A percentile compares a stretch with the other conserved stretches of the same genome.
phyloP scores from a whole-genome alignment of 2,113 vertebrate species.

The Dromaius novaehollandiae region DNA sequence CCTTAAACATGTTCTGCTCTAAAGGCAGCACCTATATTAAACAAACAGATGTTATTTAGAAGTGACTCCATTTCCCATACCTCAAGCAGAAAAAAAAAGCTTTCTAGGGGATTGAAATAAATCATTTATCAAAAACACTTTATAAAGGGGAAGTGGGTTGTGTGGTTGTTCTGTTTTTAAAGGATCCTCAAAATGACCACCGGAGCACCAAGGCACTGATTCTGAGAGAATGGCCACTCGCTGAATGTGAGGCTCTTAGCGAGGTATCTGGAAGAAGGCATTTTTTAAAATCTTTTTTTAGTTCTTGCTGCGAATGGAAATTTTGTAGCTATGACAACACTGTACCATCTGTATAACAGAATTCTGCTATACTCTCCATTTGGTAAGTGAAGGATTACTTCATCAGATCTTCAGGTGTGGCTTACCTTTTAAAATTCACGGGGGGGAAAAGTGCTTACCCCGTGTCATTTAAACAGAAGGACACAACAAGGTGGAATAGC shows the following conservation, averaged over 20 bases:
- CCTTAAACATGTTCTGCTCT: not conserved
- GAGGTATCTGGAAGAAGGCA: not conserved
- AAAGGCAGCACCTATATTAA: not conserved
- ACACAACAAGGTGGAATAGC: not conserved
- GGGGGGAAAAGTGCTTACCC: rapidly evolving
- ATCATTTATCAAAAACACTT: not conserved
- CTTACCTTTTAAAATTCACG: not conserved
- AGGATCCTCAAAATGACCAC: not conserved
- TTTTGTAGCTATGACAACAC: not conserved
- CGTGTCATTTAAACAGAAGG: not conserved
- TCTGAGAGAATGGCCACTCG: not conserved
- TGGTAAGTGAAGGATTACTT: not conserved
- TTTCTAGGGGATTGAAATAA: constrained; percentile 2
- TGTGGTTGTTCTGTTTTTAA: not conserved
- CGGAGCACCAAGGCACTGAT: not conserved
- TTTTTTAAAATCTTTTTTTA: not conserved
- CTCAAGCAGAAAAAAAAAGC: not conserved
- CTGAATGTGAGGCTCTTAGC: not conserved
- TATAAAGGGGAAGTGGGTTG: not conserved
- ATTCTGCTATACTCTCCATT: not conserved
- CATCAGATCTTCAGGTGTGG: not conserved
- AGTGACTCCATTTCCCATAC: not conserved
- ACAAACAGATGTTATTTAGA: not conserved
- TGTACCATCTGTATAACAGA: not conserved
- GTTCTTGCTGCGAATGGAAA: not conserved